Evolutionary conservation across 2,888 invertebrate species (phyloP), one percentile per base, ranked within the genome.

Genomic region (Standfussiana lucernea): DNA sequence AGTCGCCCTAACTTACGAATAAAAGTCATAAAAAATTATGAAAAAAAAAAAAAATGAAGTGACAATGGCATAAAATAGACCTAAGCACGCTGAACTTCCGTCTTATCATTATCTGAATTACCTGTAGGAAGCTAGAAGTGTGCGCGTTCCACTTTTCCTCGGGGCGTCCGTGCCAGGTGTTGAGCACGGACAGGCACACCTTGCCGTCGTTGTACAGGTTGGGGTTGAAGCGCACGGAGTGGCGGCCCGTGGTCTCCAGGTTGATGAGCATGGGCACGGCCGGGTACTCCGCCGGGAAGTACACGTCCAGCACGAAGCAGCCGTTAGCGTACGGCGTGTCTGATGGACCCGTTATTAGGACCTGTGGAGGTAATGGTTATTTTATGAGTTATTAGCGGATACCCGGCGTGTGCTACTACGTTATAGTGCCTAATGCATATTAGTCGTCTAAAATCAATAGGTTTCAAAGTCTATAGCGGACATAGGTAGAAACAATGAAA

Each of bases 121-220:
- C 97, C 97, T 98, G 98, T 81, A 99, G 97, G 92, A 99, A 99
- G 94, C 99, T 99, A 65, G 99, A 99, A 0, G 99, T 99, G 94
- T 99, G 99, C 82, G 99, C 98, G 96, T 99, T 99, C 99, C 99
- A 99, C 94, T 99, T 99, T 95, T 99, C 99, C 95, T 99, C 99
- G 40, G 99, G 99, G 73, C 99, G 97, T 13, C 99, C 99, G 94
- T 99, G 99, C 99, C 99, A 99, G 5, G 99, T 99, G 96, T 99
- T 99, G 86, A 99, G 97, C 85, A 99, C 99, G 87, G 99, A 99
- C 92, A 99, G 98, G 94, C 99, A 99, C 90, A 96, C 96, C 97
- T 99, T 99, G 85, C 99, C 99, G 96, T 99, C 99, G 97, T 99
- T 98, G 95, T 99, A 99, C 74, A 99, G 97, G 97, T 99, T 99